Evolutionary conservation across 2,113 vertebrate genomes (phyloP), one percentile per base, ranked within the genome.

Genomic region (Lutjanus erythropterus): DNA sequence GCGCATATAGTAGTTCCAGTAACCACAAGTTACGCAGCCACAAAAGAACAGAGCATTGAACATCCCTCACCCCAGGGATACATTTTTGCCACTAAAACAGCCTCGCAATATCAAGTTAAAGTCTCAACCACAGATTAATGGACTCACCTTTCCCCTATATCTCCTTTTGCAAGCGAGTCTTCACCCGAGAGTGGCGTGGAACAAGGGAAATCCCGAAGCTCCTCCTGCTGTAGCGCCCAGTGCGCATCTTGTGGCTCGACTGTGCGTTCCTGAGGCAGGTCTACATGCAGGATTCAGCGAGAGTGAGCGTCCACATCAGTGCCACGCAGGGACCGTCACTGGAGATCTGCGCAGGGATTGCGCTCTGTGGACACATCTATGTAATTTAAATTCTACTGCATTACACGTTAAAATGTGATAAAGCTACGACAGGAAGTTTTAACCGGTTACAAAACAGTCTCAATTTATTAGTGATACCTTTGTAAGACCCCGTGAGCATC

Each of bases 141-240:
- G n/a, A 93, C 93, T 92, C 85, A 94, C 93, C 93, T 92, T 89
- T n/a, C 35, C 16, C 29, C 39, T 85, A 68, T 78, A 50, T 86
- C 66, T 89, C 81, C 86, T 79, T 81, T 80, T 55, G 78, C 75
- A 78, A 77, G 44, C 75, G 78, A 35, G 73, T 90, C 85, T 84
- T 92, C 74, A 78, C 33, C 64, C 46, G 71, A 86, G 64, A 88
- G 65, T 76, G 86, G 85, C 66, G 84, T 75, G 70, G 39, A 88
- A 83, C 80, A 72, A 80, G 76, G 68, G 65, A 83, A 80, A 88
- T 74, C 71, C 66, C 70, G 78, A 89, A 90, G 90, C 92, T 94
- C 92, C 92, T 93, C 91, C 91, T 89, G 69, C 79, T 61, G 80
- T 18, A 65, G 80, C 62, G 50, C 55, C 27, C 6, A 31, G 90